These are phyloP conservation scores for Panagrolaimus sp. DNA, from an alignment of 1,140 invertebrate genomes.

Conservation along the genomic window DNA sequence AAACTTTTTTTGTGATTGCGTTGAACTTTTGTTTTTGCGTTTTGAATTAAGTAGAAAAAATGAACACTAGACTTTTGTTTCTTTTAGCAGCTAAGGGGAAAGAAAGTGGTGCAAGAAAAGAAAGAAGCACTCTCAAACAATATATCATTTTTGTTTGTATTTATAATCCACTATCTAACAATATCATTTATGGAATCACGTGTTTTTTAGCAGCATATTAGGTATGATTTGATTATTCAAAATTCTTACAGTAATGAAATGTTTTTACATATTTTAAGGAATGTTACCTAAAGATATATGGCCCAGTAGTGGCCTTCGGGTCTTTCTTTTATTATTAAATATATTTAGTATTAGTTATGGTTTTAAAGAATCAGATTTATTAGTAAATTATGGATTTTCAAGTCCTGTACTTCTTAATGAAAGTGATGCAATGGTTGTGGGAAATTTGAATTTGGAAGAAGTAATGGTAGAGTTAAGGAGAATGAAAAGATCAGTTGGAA, in stretches of 20 bases:
- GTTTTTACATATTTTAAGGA: not conserved
- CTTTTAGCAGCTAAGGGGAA: no score
- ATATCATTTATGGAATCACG: slow-evolving; percentile 7
- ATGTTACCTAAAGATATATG: slow-evolving; percentile 10
- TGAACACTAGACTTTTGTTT: no score
- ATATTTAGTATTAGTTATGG: not conserved
- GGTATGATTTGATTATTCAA: not conserved
- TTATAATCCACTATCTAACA: not conserved
- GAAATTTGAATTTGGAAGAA: slow-evolving; percentile 10
- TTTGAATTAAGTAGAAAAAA: no score
- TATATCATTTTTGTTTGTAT: no score
- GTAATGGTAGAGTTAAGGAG: slow-evolving; percentile 6
- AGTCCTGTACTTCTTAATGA: not conserved
- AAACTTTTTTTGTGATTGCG: no score
- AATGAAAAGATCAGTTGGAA: not conserved
- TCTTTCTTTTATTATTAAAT: not conserved
- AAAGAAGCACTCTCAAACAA: no score
- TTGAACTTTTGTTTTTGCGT: no score
- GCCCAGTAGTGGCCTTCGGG: not conserved
- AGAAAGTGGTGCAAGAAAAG: no score
- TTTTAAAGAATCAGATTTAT: slow-evolving; percentile 1
- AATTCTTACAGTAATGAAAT: not conserved
- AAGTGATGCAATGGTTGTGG: slow-evolving; percentile 1
- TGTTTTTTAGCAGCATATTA: not conserved
- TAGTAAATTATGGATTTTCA: not conserved